Evolutionary conservation across 1,140 invertebrate species (phyloP).

Genomic region (Heliconius congener): DNA sequence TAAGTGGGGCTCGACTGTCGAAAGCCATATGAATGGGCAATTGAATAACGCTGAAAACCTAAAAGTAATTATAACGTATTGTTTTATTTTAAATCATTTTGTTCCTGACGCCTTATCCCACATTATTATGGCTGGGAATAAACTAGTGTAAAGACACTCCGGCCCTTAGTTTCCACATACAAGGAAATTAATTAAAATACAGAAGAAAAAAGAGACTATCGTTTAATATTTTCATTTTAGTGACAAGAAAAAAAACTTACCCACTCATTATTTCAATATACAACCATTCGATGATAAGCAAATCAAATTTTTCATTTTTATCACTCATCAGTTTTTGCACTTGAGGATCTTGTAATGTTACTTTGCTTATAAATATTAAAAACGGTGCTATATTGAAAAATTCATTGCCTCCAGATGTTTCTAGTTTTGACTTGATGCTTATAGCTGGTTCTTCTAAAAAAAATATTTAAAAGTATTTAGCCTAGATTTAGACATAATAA

Average conservation of each 20-base stretch:
- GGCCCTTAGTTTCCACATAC: no score
- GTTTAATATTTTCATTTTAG: no score
- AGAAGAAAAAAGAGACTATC: no score
- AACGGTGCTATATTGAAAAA: conserved; percentile 7
- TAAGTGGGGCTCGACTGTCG: conserved; percentile 41
- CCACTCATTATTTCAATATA: conserved; percentile 38
- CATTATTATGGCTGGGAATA: no score
- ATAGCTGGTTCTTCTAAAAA: background rate
- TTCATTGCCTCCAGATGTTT: background rate
- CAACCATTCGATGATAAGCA: conserved; percentile 43
- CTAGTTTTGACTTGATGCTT: background rate
- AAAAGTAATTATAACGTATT: background rate
- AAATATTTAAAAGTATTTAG: background rate
- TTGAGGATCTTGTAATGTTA: conserved; percentile 10
- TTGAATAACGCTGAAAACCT: conserved; percentile 36
- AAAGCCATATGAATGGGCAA: conserved; percentile 46
- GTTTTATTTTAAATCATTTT: background rate
- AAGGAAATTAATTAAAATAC: no score
- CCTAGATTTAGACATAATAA: background rate
- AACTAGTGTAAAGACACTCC: no score
- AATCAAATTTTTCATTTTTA: conserved; percentile 35
- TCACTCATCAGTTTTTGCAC: conserved; percentile 32
- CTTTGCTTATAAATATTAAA: conserved; percentile 12
- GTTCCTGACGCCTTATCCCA: no score
- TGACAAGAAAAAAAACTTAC: conserved; percentile 24